Evolutionary conservation across 1,140 invertebrate genomes (phyloP), one percentile per base, ranked within the genome.

Genomic region (Drosophila kohkoa): DNA sequence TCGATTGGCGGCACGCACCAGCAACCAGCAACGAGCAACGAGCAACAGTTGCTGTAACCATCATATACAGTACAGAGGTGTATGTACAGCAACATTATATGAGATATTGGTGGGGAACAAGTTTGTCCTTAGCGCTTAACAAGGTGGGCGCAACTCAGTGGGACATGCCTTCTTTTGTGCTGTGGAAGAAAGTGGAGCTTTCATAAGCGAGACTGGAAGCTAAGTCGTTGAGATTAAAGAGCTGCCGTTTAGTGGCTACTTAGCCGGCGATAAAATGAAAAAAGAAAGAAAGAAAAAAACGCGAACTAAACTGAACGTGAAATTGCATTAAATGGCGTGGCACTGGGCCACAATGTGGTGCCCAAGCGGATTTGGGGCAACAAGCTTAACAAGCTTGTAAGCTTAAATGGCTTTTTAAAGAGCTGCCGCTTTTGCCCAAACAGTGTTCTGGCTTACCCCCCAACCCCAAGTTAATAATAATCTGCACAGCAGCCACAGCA

Each of bases 201-300:
- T 75, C 76, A 45, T 38, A 49, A 20, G 10, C 11, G 28, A 10
- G 13, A 35, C 69, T 72, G 62, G 51, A 13, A 71, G 69, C 60
- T 64, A 81, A 75, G 69, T 88, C 81, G 78, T 89, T 89, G 75
- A 89, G 85, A 89, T 89, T 89, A 89, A 89, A 90, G 86, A 89
- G 85, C 85, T 89, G 86, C 86, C 85, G 85, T 89, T 89, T 89
- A 89, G 85, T 89, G 85, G 86, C 85, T 89, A 89, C 85, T 89
- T 89, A 89, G 78, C 68, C 81, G 63, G 74, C 83, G 81, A 90
- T 90, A 85, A 86, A 87, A 15, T 16, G 11, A 16, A 41, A 41
- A 5, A 41, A 3, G 2, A 13, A 54, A 25, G 5, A 28, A 5
- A 15, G 25, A 2, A 30, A 35, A 13, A 35, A 54, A 35, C 7